These are phyloP conservation scores for Camelus dromedarius DNA, from an alignment of 2,113 vertebrate genomes.

Conservation along the genomic window DNA sequence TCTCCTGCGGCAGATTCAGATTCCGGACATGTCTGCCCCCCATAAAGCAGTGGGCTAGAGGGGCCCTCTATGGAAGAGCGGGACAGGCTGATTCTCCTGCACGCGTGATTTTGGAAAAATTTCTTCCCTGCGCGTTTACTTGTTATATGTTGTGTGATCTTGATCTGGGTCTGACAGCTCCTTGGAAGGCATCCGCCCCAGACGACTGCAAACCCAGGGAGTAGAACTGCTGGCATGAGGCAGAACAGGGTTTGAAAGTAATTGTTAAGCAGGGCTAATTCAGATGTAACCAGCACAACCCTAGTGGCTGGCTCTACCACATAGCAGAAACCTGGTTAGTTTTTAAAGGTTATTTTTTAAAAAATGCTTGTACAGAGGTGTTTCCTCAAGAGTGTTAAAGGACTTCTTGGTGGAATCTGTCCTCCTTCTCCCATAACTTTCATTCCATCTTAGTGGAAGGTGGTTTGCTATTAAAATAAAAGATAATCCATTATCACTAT, in stretches of 20 bases:
- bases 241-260: slow-evolving; percentile 20
- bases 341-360: slow-evolving; percentile 59
- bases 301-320: slow-evolving; percentile 50
- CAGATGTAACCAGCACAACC: slow-evolving; percentile 66
- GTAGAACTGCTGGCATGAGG: not conserved
- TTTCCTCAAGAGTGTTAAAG: slow-evolving; percentile 71
- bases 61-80: slow-evolving; percentile 63
- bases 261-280: slow-evolving; percentile 70
- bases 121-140: slow-evolving; percentile 60
- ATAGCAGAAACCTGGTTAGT: slow-evolving; percentile 47
- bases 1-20: slow-evolving; percentile 61
- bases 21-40: slow-evolving; percentile 76
- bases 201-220: slow-evolving; percentile 9
- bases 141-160: slow-evolving; percentile 29
- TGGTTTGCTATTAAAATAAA: slow-evolving; percentile 81
- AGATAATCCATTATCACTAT: slow-evolving; percentile 76
- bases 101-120: slow-evolving; percentile 64
- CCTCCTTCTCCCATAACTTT: slow-evolving; percentile 61
- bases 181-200: slow-evolving; percentile 50
- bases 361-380: slow-evolving; percentile 49
- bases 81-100: slow-evolving; percentile 59
- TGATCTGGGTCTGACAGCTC: slow-evolving; percentile 31
- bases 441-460: slow-evolving; percentile 72
- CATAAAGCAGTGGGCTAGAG: slow-evolving; percentile 44
- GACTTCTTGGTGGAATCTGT: slow-evolving; percentile 76